A percentile compares a stretch with the other conserved stretches of the same genome.
Evolutionary conservation across 1,140 invertebrate genomes (phyloP).

Genomic region (Macrocentrus cingulum): DNA sequence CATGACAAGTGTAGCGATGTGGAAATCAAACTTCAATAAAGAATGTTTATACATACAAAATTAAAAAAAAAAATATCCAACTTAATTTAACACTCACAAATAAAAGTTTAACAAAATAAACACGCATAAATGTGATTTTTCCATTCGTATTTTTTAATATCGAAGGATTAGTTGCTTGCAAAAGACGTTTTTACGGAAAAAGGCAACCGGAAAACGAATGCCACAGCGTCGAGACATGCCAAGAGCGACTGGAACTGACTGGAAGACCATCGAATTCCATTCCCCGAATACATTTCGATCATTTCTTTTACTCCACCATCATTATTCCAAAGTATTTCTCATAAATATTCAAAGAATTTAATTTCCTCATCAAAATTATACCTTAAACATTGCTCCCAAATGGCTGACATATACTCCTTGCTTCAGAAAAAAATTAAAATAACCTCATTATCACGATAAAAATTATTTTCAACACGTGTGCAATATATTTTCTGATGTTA

Average conservation of each 20-base stretch:
- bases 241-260: constrained; percentile 12
- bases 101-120: too few relatives aligned
- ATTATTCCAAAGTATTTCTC: too few relatives aligned
- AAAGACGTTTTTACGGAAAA: constrained; percentile 5
- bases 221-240: constrained; percentile 37
- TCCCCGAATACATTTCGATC: constrained; percentile 3
- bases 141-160: constrained; percentile 34
- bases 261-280: constrained; percentile 13
- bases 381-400: too few relatives aligned
- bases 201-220: constrained; percentile 28
- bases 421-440: too few relatives aligned
- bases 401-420: too few relatives aligned
- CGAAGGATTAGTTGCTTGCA: constrained; percentile 19
- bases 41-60: constrained; percentile 1
- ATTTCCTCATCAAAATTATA: too few relatives aligned
- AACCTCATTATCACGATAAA: too few relatives aligned
- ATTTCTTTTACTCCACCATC: too few relatives aligned
- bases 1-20: constrained; percentile 2
- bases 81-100: too few relatives aligned
- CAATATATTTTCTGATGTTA: too few relatives aligned
- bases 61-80: not conserved
- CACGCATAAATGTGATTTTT: not conserved
- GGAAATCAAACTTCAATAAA: constrained; percentile 12
- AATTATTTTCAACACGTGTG: too few relatives aligned
- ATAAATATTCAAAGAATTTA: too few relatives aligned